Evolutionary conservation across 2,888 invertebrate species (phyloP), one percentile per base, ranked within the genome.

Genomic region (Machimus atricapillus): DNA sequence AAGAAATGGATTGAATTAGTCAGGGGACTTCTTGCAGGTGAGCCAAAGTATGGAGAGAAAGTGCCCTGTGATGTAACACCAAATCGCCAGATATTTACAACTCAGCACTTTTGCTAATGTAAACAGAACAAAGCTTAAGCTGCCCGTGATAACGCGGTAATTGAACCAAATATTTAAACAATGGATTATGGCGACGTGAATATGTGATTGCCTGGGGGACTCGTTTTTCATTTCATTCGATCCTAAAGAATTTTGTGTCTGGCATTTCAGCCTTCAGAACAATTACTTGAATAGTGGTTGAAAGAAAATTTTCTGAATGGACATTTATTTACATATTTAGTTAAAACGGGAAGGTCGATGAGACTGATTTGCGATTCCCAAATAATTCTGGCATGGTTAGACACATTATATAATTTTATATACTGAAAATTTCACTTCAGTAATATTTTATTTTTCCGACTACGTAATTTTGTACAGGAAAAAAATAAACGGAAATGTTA

Each of bases 21-120:
- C 88, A 93, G 93, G 89, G 96, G 96, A 66, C 94, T 96, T n/a
- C 91, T 96, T 89, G 96, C 95, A 90, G 95, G 94, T 94, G 87
- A 87, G 83, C 79, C 91, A 34, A 23, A 52, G 14, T 46, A 27
- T 14, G 14, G 12, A n/a, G 9, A 0, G 12, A 12, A 66, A 23
- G 66, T 27, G 19, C 66, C 27, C 19, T 66, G 66, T 66, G 66
- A 66, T 66, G 66, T 66, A 66, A 66, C 27, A 56, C 1, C 9
- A 40, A 40, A 12, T 40, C 12, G 19, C 58, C 7, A 76, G 40
- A 76, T 37, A 34, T 77, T 77, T 31, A 19, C 77, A 77, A 77
- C 37, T 66, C 66, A 66, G 23, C 66, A 31, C 31, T 37, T 37
- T 77, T 37, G 77, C 77, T 40, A 77, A 34, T 34, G n/a, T n/a